Base-by-base conservation (phyloP, 2,888 invertebrate genomes). In the Acanthosepion pharaonis region DNA sequence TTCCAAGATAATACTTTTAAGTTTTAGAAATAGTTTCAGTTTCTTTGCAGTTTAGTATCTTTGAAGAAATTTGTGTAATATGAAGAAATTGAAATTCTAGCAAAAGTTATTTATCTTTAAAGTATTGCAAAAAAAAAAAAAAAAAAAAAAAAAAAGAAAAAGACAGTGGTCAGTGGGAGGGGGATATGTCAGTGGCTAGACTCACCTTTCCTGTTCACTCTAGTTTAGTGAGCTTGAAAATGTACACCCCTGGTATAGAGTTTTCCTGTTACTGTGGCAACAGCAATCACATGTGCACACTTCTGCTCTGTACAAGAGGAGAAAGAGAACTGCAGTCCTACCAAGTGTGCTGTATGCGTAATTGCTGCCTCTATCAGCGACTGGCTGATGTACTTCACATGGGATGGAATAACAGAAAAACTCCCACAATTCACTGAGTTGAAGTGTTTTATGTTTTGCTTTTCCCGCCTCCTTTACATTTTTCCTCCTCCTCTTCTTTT, bases 201-300 rank as follows among this genome's bases (percentile, higher is more conserved):
- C 78, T 78, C 78, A 78, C 78, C 78, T 78, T 78, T 78, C 33
- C 33, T 11, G n/a, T 78, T 78, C 78, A 33, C n/a, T n/a, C n/a
- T 78, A 78, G n/a, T 78, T 78, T 78, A n/a, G 9, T n/a, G 78
- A 78, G 78, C n/a, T 78, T 11, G n/a, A 78, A 42, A 78, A 78
- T 78, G 78, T 78, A 78, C 78, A 78, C 78, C 78, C 78, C 78
- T 78, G 78, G n/a, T 78, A 78, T 78, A 78, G n/a, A 78, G 78
- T n/a, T 78, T 78, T n/a, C 78, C 78, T 78, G 78, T 78, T 78
- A 78, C 78, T 78, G 78, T n/a, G 78, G n/a, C 78, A 78, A 78
- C 78, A 78, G 78, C 78, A 33, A 78, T 78, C 78, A 78, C 78
- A 78, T 78, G 78, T 78, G 78, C 78, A 78, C 78, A 78, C 78